Conservation (phyloP, 2,888 invertebrate genomes). For the Amiota mariae region DNA sequence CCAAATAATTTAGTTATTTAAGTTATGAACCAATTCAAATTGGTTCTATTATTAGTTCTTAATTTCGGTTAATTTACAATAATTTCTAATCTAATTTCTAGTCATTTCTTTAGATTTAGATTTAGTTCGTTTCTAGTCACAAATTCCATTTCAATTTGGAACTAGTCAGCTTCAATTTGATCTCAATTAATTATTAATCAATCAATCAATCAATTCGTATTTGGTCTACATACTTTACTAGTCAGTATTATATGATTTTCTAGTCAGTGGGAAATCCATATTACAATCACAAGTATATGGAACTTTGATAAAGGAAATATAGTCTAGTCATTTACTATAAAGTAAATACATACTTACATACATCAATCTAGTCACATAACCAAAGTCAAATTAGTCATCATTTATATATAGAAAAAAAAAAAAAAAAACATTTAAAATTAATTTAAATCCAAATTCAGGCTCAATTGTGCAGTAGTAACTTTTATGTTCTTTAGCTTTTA, state of each 20-base stretch:
- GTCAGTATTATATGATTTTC: conserved; percentile 39
- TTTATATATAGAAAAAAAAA: conserved; percentile 14
- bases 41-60: conserved; percentile 22
- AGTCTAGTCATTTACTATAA: too few relatives aligned
- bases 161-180: conserved; percentile 61
- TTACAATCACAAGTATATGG: too few relatives aligned
- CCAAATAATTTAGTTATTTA: conserved; percentile 57
- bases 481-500: conserved; percentile 42
- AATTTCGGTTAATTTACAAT: conserved; percentile 42
- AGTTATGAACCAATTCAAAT: neutral
- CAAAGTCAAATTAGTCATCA: neutral
- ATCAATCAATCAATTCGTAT: neutral
- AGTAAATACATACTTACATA: too few relatives aligned
- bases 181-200: too few relatives aligned
- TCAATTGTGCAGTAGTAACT: conserved; percentile 70
- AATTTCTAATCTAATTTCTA: conserved; percentile 39
- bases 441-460: conserved; percentile 61
- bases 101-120: neutral
- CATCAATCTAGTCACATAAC: conserved; percentile 11
- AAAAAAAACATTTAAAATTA: too few relatives aligned
- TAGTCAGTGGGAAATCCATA: conserved; percentile 37
- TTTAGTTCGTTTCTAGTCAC: neutral
- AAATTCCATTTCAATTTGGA: conserved; percentile 20
- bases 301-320: too few relatives aligned
- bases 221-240: conserved; percentile 33